Percentiles rank a stretch among this genome's conserved stretches.
These are phyloP conservation scores for Schizopygopsis pylzovi DNA, from an alignment of 2,797 vertebrate genomes.

Conservation along the genomic window DNA sequence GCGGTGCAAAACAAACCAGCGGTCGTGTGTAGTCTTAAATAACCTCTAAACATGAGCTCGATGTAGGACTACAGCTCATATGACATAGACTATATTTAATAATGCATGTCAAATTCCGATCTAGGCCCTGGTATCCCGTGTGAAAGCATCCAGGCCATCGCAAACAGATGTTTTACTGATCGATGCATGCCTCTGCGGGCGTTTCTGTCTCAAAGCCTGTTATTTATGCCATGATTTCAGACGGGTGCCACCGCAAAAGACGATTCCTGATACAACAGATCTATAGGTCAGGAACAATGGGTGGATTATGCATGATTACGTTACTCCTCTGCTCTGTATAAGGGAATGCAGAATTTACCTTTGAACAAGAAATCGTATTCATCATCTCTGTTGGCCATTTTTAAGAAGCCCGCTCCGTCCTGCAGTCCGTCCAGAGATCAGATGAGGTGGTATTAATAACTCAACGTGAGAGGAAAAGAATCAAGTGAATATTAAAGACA, in stretches of 20 bases:
- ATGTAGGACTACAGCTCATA: background rate
- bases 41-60: too few relatives aligned
- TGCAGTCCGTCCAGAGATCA: slow-evolving; percentile 36
- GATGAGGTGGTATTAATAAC: slow-evolving; percentile 20
- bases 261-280: background rate
- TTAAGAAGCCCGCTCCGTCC: slow-evolving; percentile 75
- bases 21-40: background rate
- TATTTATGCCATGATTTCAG: slow-evolving; percentile 7
- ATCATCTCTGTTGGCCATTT: slow-evolving; percentile 87
- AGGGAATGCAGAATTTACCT: slow-evolving; percentile 73
- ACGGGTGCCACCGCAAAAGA: background rate
- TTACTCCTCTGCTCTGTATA: slow-evolving; percentile 13
- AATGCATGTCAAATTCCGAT: background rate
- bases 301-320: slow-evolving; percentile 25
- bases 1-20: background rate
- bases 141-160: slow-evolving; percentile 39
- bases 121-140: background rate
- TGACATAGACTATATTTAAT: background rate
- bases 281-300: slow-evolving; percentile 38
- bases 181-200: slow-evolving; percentile 49
- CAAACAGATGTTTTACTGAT: slow-evolving; percentile 51
- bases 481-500: slow-evolving; percentile 61
- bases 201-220: slow-evolving; percentile 46
- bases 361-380: slow-evolving; percentile 88
- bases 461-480: slow-evolving; percentile 12